These are phyloP conservation scores for Pollenia angustigena DNA, from an alignment of 2,888 invertebrate genomes.

Conservation along the genomic window DNA sequence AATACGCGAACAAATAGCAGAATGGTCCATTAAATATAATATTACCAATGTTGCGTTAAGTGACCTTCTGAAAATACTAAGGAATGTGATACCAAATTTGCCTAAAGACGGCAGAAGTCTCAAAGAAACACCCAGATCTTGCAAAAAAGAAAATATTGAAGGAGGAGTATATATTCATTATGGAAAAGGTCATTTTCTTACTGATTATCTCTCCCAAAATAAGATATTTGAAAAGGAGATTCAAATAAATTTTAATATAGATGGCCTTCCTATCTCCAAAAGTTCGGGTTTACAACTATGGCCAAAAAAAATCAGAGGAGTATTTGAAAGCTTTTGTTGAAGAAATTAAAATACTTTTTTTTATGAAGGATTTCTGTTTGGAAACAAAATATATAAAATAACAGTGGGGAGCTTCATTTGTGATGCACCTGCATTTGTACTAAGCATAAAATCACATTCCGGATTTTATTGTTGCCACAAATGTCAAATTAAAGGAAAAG, in stretches of 20 bases:
- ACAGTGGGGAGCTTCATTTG: slow-evolving; percentile 19
- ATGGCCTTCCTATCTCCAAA: background rate
- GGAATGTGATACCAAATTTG: too few species aligned
- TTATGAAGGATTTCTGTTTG: background rate
- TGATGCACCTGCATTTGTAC: slow-evolving; percentile 41
- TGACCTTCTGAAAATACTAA: too few species aligned
- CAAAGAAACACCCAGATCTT: background rate
- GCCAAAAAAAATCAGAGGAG: background rate
- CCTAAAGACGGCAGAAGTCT: too few species aligned
- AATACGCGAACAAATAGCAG: too few species aligned
- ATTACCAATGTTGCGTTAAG: too few species aligned
- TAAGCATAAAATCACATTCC: slow-evolving; percentile 39
- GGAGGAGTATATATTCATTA: background rate
- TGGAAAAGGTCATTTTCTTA: background rate
- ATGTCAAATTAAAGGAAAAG: slow-evolving; percentile 18
- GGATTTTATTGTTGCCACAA: slow-evolving; percentile 33
- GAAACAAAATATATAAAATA: background rate
- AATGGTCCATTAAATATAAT: too few species aligned
- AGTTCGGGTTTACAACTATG: slow-evolving; percentile 2
- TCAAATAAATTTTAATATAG: background rate
- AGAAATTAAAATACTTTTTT: background rate
- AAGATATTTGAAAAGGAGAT: background rate
- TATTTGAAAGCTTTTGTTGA: slow-evolving; percentile 1
- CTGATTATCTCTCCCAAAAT: background rate
- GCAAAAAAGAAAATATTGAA: background rate